Conservation (phyloP, 2,888 invertebrate species). For the Pemphredon lugubris region DNA sequence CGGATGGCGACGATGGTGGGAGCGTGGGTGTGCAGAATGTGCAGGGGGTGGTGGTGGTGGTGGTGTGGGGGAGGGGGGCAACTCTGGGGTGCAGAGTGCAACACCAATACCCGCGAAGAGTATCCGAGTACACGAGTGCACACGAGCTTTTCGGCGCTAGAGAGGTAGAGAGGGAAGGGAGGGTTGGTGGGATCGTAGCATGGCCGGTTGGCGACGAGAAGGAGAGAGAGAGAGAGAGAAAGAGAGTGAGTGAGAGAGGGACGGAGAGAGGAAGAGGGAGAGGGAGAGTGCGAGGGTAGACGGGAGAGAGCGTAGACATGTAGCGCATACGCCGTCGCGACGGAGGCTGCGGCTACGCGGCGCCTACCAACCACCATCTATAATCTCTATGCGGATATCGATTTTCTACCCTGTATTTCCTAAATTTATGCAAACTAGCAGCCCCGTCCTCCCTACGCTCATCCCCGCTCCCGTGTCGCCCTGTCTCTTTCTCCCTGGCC, state of each 20-base stretch:
- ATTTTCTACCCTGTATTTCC: constrained; percentile 81
- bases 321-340: constrained; percentile 80
- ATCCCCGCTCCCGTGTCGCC: constrained; percentile 5
- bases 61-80: too few species aligned
- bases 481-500: constrained; percentile 4
- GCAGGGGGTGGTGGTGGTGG: too few species aligned
- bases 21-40: constrained; percentile 2
- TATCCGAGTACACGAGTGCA: constrained; percentile 52
- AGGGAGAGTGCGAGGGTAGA: constrained; percentile 38
- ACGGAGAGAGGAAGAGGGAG: constrained; percentile 17
- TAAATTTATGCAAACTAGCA: constrained; percentile 81
- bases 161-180: constrained; percentile 26
- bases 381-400: constrained; percentile 82
- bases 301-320: constrained; percentile 72
- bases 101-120: constrained; percentile 51
- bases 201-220: constrained; percentile 16
- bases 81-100: too few species aligned
- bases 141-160: constrained; percentile 49
- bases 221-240: constrained; percentile 14
- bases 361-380: constrained; percentile 81
- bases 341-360: constrained; percentile 81
- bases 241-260: constrained; percentile 20
- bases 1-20: constrained; percentile 5
- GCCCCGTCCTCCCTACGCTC: constrained; percentile 35
- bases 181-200: constrained; percentile 18